Evolutionary conservation across 2,113 vertebrate species (phyloP), one percentile per base, ranked within the genome.

Genomic region (Excalfactoria chinensis): DNA sequence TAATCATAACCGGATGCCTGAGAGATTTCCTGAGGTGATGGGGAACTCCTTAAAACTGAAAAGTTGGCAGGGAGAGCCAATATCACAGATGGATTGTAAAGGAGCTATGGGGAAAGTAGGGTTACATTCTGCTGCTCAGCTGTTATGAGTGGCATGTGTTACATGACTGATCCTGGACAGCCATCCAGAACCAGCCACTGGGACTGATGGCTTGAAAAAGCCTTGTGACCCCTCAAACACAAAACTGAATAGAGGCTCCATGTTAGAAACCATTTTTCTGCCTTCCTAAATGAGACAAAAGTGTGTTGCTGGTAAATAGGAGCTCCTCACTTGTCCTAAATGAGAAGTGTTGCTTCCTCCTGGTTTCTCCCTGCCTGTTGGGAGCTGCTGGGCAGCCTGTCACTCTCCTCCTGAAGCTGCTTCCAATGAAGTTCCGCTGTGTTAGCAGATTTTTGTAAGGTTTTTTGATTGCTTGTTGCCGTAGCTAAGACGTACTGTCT

Each of bases 11-110:
- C 0, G 56, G 82, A 87, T 64, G 85, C 37, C 68, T 72, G 44
- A 74, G 62, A 89, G 60, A 67, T 86, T 94, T 90, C 91, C 89
- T 83, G 78, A 93, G 82, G 53, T 94, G 60, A 64, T 80, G 51
- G 34, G 68, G 48, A 73, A 74, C 75, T 92, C 84, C 79, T 93
- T 91, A 67, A 43, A 74, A 70, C 59, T 68, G 49, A 63, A 91
- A 60, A 89, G 69, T 87, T 89, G 78, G 13, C 84, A 93, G 46
- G 41, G 58, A 88, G 55, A 66, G 37, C 28, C 84, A 49, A 63
- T 92, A 55, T 75, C 41, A 43, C 63, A 67, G 41, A 5, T 70
- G 88, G 75, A 34, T 59, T 79, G 23, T 30, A n/a, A 55, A 82
- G n/a, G 32, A 64, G 43, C 60, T 78, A 11, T 55, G 70, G 32